A percentile compares a stretch with the other conserved stretches of the same genome.
These are phyloP conservation scores for Gymnodraco acuticeps DNA, from an alignment of 2,797 vertebrate genomes.

Conservation along the genomic window DNA sequence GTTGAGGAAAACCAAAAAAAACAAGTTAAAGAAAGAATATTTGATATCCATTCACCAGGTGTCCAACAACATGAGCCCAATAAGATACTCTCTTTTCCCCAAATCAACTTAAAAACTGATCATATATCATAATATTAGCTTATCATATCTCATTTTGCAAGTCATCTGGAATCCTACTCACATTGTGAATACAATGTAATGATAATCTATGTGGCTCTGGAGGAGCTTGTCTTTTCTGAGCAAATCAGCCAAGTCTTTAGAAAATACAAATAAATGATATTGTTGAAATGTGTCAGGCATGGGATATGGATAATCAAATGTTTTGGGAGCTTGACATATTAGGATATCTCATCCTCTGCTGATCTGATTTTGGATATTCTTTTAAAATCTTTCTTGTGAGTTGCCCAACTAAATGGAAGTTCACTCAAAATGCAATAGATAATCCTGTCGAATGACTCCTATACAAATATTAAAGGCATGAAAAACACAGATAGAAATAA, in stretches of 20 bases:
- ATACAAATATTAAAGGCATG: not conserved
- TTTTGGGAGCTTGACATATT: not conserved
- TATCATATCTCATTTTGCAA: not conserved
- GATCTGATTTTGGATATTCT: not conserved
- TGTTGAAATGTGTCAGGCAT: not conserved
- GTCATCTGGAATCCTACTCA: not conserved
- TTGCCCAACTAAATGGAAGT: not conserved
- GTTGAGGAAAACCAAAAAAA: not conserved
- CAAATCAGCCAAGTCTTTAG: not conserved
- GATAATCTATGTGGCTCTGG: not conserved
- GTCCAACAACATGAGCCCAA: too few relatives aligned
- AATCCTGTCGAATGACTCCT: not conserved
- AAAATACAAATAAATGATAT: not conserved
- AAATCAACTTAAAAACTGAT: too few relatives aligned
- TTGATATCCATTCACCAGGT: not conserved
- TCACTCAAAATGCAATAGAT: not conserved
- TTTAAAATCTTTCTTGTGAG: not conserved
- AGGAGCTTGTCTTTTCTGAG: not conserved
- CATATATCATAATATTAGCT: too few relatives aligned
- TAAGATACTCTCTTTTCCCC: too few relatives aligned
- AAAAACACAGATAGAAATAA: conserved; percentile 8
- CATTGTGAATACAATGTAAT: not conserved
- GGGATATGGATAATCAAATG: not conserved
- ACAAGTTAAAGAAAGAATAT: not conserved
- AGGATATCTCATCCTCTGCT: not conserved